These are phyloP conservation scores for Zeuzera pyrina DNA, from an alignment of 2,888 invertebrate genomes.

Conservation along the genomic window DNA sequence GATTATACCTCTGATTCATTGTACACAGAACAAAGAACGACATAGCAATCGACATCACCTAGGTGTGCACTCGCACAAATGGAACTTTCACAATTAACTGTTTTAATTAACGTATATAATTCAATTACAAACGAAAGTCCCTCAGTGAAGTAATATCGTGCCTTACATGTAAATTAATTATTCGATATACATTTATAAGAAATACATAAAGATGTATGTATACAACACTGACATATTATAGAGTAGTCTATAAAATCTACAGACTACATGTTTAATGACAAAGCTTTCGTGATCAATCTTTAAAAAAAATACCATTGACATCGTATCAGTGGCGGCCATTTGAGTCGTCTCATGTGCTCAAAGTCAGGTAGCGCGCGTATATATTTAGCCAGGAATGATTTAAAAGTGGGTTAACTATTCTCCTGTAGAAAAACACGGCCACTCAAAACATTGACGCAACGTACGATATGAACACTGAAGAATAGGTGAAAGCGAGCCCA, in stretches of 20 bases:
- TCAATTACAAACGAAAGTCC: background rate
- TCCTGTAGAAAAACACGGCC: slow-evolving; percentile 50
- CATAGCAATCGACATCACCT: slow-evolving; percentile 25
- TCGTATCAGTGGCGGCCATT: slow-evolving; percentile 9
- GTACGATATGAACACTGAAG: slow-evolving; percentile 27
- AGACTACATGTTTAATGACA: too few relatives aligned
- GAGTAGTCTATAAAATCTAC: too few relatives aligned
- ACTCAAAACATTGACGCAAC: slow-evolving; percentile 54
- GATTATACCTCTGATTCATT: slow-evolving; percentile 53
- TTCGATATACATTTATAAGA: too few relatives aligned
- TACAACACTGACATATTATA: too few relatives aligned
- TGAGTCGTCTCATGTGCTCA: slow-evolving; percentile 29
- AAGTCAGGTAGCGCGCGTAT: slow-evolving; percentile 47
- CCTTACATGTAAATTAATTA: too few relatives aligned
- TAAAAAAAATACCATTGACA: slow-evolving; percentile 17
- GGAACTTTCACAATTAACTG: slow-evolving; percentile 24
- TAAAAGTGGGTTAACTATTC: slow-evolving; percentile 67
- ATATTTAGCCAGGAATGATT: slow-evolving; percentile 33
- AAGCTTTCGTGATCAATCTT: slow-evolving; percentile 1
- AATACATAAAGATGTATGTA: too few relatives aligned
- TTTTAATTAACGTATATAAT: background rate
- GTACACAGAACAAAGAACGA: slow-evolving; percentile 43
- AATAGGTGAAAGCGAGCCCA: slow-evolving; percentile 41
- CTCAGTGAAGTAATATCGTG: too few relatives aligned
- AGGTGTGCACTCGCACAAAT: slow-evolving; percentile 10